These are phyloP conservation scores for Calephelis perditalis DNA, from an alignment of 2,888 invertebrate genomes.

Conservation along the genomic window DNA sequence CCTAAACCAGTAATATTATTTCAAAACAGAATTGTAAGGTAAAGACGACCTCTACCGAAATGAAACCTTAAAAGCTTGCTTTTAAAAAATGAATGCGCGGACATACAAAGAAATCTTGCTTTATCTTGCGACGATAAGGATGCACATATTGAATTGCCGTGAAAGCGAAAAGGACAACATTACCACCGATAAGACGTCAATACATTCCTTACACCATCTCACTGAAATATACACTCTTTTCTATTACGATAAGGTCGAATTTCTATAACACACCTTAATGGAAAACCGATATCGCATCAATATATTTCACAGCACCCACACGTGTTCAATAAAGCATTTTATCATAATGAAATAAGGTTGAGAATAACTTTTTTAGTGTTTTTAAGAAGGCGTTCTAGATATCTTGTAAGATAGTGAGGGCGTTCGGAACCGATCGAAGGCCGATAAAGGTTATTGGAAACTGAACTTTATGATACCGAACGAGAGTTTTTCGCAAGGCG, in stretches of 20 bases:
- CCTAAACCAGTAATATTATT: too few relatives aligned
- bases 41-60: constrained; percentile 29
- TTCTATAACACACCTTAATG: constrained; percentile 51
- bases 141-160: constrained; percentile 55
- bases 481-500: constrained; percentile 63
- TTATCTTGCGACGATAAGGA: constrained; percentile 67
- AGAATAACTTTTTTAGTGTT: constrained; percentile 39
- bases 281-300: constrained; percentile 78
- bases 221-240: constrained; percentile 46
- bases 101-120: constrained; percentile 57
- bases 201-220: constrained; percentile 63
- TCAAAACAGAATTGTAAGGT: background rate
- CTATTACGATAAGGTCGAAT: constrained; percentile 37
- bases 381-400: constrained; percentile 76
- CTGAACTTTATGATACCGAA: constrained; percentile 63
- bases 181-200: constrained; percentile 76
- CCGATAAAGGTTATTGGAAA: constrained; percentile 71
- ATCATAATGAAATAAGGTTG: constrained; percentile 41
- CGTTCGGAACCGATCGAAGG: constrained; percentile 72
- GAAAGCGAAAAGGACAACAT: constrained; percentile 59
- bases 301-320: constrained; percentile 60
- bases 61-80: constrained; percentile 41
- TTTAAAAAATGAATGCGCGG: constrained; percentile 70
- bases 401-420: constrained; percentile 76
- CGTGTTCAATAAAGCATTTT: constrained; percentile 44